These are phyloP conservation scores for Pantherophis vulpinus DNA, from an alignment of 2,797 vertebrate species.

Conservation along the genomic window DNA sequence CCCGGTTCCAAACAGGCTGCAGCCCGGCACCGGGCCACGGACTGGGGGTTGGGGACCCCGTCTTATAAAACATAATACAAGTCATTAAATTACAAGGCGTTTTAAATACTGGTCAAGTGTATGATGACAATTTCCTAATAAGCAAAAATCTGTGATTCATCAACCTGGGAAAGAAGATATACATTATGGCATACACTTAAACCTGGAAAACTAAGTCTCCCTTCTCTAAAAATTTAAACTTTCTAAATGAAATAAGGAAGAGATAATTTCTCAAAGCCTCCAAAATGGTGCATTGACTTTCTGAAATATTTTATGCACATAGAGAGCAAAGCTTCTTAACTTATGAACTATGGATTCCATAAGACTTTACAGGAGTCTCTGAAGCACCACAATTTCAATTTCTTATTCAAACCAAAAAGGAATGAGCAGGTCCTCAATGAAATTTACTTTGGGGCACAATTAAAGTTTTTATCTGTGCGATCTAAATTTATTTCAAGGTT, in stretches of 20 bases:
- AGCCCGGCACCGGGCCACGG: not conserved
- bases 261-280: not conserved
- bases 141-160: not conserved
- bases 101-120: not conserved
- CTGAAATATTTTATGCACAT: not conserved
- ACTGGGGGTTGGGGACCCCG: not conserved
- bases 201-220: not conserved
- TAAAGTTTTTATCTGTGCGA: not conserved
- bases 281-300: not conserved
- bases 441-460: not conserved
- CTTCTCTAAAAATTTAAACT: not conserved
- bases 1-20: not conserved
- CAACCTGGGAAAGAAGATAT: not conserved
- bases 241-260: not conserved
- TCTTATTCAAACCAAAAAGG: not conserved
- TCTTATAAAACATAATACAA: not conserved
- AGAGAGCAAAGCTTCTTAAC: not conserved
- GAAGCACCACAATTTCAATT: not conserved
- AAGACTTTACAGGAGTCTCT: not conserved
- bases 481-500: not conserved
- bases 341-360: not conserved
- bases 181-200: not conserved
- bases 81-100: not conserved
- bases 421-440: not conserved
- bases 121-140: not conserved